Conservation (phyloP, 2,113 vertebrate species). For the Epinephelus fuscoguttatus region DNA sequence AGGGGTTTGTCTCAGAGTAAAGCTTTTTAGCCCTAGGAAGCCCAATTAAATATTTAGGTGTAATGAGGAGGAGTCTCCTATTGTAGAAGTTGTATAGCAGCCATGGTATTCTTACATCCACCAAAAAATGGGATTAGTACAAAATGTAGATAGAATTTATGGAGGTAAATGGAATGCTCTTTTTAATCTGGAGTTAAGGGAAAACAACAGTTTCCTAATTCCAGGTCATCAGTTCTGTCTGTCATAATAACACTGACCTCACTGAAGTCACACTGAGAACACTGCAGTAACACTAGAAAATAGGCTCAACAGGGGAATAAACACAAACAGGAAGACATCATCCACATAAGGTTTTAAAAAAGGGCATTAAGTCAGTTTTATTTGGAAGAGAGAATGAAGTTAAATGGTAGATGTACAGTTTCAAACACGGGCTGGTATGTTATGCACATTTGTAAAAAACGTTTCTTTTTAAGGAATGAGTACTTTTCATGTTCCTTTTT, state of each 20-base stretch:
- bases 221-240: neutral
- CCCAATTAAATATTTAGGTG: slow-evolving; percentile 45
- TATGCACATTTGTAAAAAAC: no score
- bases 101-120: neutral
- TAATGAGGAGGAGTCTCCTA: slow-evolving; percentile 28
- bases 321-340: no score
- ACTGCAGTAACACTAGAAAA: neutral
- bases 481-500: no score
- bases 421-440: no score
- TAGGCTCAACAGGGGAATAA: no score
- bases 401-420: neutral
- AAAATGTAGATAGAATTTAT: neutral
- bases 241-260: neutral
- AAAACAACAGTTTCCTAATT: neutral
- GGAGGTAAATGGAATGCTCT: neutral
- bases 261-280: neutral
- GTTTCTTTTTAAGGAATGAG: no score
- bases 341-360: no score
- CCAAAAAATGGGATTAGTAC: neutral
- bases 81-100: neutral
- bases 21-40: slow-evolving; percentile 42
- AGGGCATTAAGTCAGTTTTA: neutral
- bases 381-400: neutral
- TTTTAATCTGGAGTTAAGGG: neutral
- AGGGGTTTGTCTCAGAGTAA: slow-evolving; percentile 52